These are phyloP conservation scores for Leucoptera coffeella DNA, from an alignment of 2,888 invertebrate genomes.

Conservation along the genomic window DNA sequence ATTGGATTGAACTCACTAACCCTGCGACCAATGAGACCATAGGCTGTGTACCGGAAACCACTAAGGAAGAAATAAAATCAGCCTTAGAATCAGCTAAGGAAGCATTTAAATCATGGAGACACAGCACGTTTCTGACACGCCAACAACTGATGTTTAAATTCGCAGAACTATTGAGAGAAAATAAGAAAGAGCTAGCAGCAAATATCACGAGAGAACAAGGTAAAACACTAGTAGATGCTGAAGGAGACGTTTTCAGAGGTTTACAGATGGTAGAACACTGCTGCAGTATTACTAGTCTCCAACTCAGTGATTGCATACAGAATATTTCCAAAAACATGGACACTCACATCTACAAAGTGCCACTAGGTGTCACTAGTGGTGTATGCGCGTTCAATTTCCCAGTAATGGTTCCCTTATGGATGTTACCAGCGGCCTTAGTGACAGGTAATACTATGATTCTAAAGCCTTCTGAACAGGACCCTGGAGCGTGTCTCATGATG, in stretches of 20 bases:
- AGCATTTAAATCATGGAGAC: conserved; percentile 77
- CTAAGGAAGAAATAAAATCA: conserved; percentile 79
- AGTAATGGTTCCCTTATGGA: conserved; percentile 99
- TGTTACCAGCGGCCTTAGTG: conserved; percentile 77
- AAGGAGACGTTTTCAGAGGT: conserved; percentile 96
- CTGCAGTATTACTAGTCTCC: conserved; percentile 86
- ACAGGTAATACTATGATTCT: conserved; percentile 94
- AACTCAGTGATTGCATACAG: conserved; percentile 87
- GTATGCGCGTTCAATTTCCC: conserved; percentile 99
- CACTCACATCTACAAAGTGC: conserved; percentile 84
- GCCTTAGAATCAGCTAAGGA: conserved; percentile 83
- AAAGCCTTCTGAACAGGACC: conserved; percentile 97
- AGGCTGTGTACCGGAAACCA: conserved; percentile 84
- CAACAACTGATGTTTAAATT: conserved; percentile 89
- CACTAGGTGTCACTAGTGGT: conserved; percentile 89
- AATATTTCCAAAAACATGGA: conserved; percentile 95
- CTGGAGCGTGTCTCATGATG: conserved; percentile 92
- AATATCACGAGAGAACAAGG: conserved; percentile 95
- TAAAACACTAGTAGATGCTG: conserved; percentile 93
- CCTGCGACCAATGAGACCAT: conserved; percentile 88
- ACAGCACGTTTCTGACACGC: conserved; percentile 84
- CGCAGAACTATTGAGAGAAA: conserved; percentile 79
- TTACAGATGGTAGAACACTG: conserved; percentile 98
- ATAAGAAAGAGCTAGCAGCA: conserved; percentile 83
- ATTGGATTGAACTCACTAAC: conserved; percentile 94